Conservation (phyloP, 2,888 invertebrate species). For the Scelioninae gen. 1 region DNA sequence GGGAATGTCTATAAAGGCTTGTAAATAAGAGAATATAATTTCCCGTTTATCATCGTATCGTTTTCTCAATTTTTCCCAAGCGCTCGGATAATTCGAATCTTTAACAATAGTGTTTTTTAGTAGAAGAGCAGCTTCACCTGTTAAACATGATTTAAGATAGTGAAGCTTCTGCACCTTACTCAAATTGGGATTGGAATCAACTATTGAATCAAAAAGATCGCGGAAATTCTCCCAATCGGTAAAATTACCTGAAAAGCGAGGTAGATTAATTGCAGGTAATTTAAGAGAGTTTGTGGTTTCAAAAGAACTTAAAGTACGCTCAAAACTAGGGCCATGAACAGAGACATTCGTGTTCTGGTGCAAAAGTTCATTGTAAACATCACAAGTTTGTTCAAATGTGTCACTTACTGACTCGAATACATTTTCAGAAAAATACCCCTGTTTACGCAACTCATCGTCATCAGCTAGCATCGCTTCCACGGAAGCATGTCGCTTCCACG, state of each 20-base stretch:
- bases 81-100: no score
- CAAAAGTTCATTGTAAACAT: neutral
- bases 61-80: no score
- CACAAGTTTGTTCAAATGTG: neutral
- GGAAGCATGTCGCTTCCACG: neutral
- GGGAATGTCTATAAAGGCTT: no score
- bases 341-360: neutral
- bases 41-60: no score
- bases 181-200: neutral
- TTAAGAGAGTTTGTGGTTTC: neutral
- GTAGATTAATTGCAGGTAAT: conserved; percentile 4
- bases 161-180: no score
- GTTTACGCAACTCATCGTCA: neutral
- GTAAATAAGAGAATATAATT: no score
- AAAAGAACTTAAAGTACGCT: neutral
- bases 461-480: neutral
- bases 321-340: neutral
- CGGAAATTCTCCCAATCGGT: conserved; percentile 12
- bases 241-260: conserved; percentile 16
- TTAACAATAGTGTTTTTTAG: no score
- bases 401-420: neutral
- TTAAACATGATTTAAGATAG: no score
- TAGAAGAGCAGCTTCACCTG: no score
- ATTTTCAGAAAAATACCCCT: neutral
- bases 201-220: conserved; percentile 3